Base-by-base conservation (phyloP, 2,797 vertebrate species). In the Rhinophrynus dorsalis region DNA sequence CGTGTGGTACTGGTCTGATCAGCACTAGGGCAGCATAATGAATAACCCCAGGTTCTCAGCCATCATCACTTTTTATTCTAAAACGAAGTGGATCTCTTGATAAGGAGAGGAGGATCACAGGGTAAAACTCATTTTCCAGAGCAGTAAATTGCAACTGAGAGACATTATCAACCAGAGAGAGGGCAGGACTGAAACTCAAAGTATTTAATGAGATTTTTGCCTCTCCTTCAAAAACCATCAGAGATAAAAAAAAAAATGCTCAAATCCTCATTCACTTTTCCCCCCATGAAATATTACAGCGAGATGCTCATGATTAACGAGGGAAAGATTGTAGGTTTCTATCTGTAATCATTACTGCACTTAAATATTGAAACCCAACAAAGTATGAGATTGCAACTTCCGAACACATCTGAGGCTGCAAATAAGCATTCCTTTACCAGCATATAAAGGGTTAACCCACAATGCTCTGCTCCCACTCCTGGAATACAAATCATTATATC, bases 171-270 rank as follows among this genome's bases (percentile, higher is more conserved):
- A 45, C 44, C 37, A 32, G 32, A 45, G 56, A 68, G 67, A 64
- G 60, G 68, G 60, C 26, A 64, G 68, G 68, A 32, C 44, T 65
- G 51, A 56, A 29, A 64, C 42, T 71, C 13, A 11, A 40, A 56
- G 60, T 15, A 23, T 45, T 56, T 72, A 72, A 72, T 72, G 52
- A 72, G 68, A 72, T 64, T 72, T 71, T 65, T 57, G 33, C 60
- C 60, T 71, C 52, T 64, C 24, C 33, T 64, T 50, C 51, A 64
- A 24, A n/a, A 58, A 50, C n/a, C 32, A 55, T 70, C 58, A 35
- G 51, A 71, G 44, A 71, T 57, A 71, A 57, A 71, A 52, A 50
- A 50, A 44, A 44, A 47, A 47, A 52, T 40, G 40, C 51, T 71
- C 51, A 63, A 48, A 56, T 51, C 17, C 15, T 38, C 29, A 44